These are phyloP conservation scores for Brachypalpus laphriformis DNA, from an alignment of 2,888 invertebrate genomes.

Conservation along the genomic window DNA sequence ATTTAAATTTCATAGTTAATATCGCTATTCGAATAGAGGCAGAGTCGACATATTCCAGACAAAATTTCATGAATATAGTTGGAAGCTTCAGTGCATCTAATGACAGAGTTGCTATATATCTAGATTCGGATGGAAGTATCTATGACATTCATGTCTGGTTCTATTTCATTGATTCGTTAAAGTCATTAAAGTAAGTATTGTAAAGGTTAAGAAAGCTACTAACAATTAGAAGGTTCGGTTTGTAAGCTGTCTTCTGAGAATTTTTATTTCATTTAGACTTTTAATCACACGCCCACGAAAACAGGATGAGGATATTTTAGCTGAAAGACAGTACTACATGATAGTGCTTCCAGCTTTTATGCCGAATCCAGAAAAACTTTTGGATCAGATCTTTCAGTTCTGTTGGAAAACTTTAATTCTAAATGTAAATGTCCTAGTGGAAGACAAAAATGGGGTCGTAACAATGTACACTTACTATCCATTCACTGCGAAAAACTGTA, in stretches of 20 bases:
- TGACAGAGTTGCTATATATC: not conserved
- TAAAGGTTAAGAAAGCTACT: no score
- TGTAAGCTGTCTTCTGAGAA: no score
- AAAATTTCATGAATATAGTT: not conserved
- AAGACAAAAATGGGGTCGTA: not conserved
- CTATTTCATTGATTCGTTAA: not conserved
- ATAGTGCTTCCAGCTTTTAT: not conserved
- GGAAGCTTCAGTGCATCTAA: not conserved
- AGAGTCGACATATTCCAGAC: not conserved
- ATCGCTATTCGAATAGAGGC: not conserved
- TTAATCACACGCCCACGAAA: not conserved
- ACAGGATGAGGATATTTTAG: not conserved
- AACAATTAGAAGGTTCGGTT: no score
- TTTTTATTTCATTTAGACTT: no score
- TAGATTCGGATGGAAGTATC: not conserved
- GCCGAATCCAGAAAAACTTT: not conserved
- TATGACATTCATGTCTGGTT: not conserved
- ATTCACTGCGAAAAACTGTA: not conserved
- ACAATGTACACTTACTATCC: constrained; percentile 30
- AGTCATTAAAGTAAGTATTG: not conserved
- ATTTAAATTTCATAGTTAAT: not conserved
- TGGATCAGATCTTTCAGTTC: not conserved
- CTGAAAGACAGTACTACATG: not conserved
- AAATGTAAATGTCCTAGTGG: constrained; percentile 19
- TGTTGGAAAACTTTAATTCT: not conserved